These are phyloP conservation scores for Cyphotilapia sp. DNA, from an alignment of 2,113 vertebrate genomes.

Conservation along the genomic window DNA sequence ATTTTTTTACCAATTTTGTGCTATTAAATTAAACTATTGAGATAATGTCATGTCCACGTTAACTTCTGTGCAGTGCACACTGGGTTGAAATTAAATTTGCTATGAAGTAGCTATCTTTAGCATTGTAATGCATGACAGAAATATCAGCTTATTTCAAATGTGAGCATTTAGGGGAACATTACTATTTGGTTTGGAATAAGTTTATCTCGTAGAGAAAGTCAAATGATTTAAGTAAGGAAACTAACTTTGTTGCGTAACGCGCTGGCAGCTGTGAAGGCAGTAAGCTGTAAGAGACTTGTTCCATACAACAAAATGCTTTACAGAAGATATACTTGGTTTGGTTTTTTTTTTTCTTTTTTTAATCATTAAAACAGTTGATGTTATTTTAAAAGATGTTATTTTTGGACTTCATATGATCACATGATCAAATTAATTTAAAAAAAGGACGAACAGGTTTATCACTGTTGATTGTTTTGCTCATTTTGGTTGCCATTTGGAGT, in stretches of 20 bases:
- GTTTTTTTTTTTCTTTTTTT: not conserved
- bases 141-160: not conserved
- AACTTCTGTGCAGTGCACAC: not conserved
- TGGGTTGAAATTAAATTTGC: not conserved
- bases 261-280: not conserved
- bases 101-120: not conserved
- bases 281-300: not conserved
- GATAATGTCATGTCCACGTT: not conserved
- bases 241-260: fast-evolving
- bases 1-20: not conserved
- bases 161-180: not conserved
- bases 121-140: not conserved
- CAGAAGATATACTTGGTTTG: not conserved
- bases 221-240: not conserved
- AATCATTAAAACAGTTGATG: not conserved
- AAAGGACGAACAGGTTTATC: not conserved
- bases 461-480: not conserved
- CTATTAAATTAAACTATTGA: not conserved
- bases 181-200: not conserved
- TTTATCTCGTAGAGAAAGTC: not conserved
- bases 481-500: not conserved
- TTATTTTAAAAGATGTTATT: not conserved
- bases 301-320: not conserved
- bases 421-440: not conserved
- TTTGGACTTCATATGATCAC: not conserved